Evolutionary conservation across 2,797 vertebrate genomes (phyloP).

Genomic region (Chaetophractus vellerosus): DNA sequence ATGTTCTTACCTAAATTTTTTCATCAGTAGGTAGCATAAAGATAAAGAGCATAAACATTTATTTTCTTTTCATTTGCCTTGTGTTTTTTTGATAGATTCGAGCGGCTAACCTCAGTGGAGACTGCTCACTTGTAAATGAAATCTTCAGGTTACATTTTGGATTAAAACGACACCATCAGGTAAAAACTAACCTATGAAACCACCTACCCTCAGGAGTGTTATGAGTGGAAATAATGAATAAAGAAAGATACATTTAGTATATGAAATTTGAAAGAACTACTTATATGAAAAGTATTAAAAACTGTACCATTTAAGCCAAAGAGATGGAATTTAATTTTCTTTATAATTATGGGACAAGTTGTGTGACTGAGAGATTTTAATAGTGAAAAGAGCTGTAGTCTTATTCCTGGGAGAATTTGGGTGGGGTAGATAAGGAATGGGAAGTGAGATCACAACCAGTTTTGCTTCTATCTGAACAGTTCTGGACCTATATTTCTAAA

Average conservation of each 20-base stretch:
- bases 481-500: background rate
- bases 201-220: background rate
- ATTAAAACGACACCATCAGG: constrained; percentile 96
- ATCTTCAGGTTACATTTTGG: constrained; percentile 95
- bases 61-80: constrained; percentile 43
- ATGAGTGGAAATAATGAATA: constrained; percentile 37
- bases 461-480: background rate
- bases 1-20: constrained; percentile 4
- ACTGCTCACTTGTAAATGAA: constrained; percentile 95
- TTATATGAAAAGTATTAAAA: background rate
- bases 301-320: background rate
- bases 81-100: constrained; percentile 92
- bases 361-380: background rate
- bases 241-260: constrained; percentile 42
- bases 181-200: constrained; percentile 84
- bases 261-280: constrained; percentile 33
- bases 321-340: constrained; percentile 42
- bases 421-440: background rate
- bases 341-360: background rate
- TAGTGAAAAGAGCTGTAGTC: background rate
- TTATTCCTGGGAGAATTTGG: background rate
- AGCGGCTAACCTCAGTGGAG: constrained; percentile 98
- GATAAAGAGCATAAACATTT: background rate
- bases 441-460: background rate
- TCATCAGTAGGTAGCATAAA: background rate